Evolutionary conservation across 2,113 vertebrate species (phyloP), one percentile per base, ranked within the genome.

Genomic region (Amblyornis subalaris): DNA sequence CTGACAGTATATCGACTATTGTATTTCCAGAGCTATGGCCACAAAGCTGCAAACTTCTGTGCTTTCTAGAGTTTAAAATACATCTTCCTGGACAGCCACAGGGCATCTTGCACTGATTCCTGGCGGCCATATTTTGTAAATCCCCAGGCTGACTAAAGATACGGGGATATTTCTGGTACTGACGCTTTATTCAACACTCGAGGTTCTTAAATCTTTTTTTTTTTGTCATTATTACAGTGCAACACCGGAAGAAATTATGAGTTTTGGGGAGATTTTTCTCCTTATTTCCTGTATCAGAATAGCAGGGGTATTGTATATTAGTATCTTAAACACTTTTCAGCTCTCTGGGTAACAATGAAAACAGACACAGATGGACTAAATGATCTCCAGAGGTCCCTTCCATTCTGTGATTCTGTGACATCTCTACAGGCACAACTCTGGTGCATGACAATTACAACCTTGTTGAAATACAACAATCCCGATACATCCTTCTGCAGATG

Each of bases 321-420:
- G 26, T 93, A 81, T 89, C 89, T 89, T 66, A 31, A 94, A 96
- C 89, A 85, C 67, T 65, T 91, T 82, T 77, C 72, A 77, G 62
- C 48, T 85, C 36, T 89, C 91, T 85, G 88, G 58, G 50, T 70
- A 85, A 83, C 57, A 57, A 65, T 40, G 78, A 94, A 94, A 71
- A 31, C 17, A 94, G n/a, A n/a, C 45, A 53, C 28, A 75, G 71
- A 62, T 62, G 64, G 48, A 69, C 70, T 62, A 23, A 25, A 48
- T 14, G 21, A 76, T 42, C 31, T 62, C 71, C 55, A 70, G 62
- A 89, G 31, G 35, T 62, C 25, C 48, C 35, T 76, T 83, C 25
- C 55, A 76, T 21, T 55, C 71, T 44, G 48, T 40, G 26, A 86
- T 69, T 76, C 36, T 44, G 33, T 33, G 48, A 89, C 61, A 81